Evolutionary conservation across 2,113 vertebrate species (phyloP), one percentile per base, ranked within the genome.

Genomic region (Barbus barbus): DNA sequence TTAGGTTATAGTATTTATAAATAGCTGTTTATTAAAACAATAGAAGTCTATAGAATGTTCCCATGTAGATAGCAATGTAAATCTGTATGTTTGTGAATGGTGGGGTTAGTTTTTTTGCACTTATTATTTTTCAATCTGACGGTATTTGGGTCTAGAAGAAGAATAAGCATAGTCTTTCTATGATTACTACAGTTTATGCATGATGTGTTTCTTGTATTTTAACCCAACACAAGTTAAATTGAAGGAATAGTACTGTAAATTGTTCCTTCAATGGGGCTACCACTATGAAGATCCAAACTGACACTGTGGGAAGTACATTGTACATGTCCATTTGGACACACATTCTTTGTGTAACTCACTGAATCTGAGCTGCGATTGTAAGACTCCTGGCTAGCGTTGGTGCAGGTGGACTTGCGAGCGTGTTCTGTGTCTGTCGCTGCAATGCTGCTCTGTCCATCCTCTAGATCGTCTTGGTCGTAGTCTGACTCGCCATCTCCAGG

Each of bases 381-480:
- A 75, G 96, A 97, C 89, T 96, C 96, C 7, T 95, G 83, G 88
- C 95, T 96, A 88, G 92, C 90, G 38, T 94, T 95, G 86, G 95
- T 96, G 87, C 95, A 96, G 58, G 95, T 95, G 5, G 96, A 97
- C 89, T 95, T 94, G 83, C 94, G 94, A 44, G 94, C 91, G 33
- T 92, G 91, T 76, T 96, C 95, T 41, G 95, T 95, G 1, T 95
- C 95, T 0, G 93, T 86, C 61, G 93, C 91, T 0, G 94, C 84
- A 0, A 93, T 18, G 0, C 94, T 96, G 6, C 94, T 94, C 7
- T 92, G 90, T 85, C 93, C 93, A 0, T 94, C 95, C 44, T 97
- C 96, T 89, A 95, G 95, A 81, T 97, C 96, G 83, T 97, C 96
- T 67, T 97, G 95, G 86, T 97, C 96, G 0, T 97, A 97, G 83